Percentiles rank a stretch among this genome's conserved stretches.
phyloP scores from a whole-genome alignment of 2,888 invertebrate genomes.

The Drosophila peninsularis region DNA sequence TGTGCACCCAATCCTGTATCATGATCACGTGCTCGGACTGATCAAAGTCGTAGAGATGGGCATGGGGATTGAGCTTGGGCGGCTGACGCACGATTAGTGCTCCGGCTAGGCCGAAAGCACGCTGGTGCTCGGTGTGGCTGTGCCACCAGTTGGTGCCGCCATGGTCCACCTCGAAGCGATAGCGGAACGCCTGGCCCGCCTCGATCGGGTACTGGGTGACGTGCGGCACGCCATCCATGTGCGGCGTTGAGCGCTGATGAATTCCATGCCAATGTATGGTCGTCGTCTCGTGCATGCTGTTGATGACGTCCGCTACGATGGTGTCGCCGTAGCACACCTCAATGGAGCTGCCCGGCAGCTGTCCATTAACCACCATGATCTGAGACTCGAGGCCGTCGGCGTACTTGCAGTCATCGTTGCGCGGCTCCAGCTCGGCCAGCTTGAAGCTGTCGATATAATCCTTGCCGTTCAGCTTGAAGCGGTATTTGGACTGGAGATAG shows the following conservation, averaged over 20 bases:
- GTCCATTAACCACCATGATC: slow-evolving; percentile 80
- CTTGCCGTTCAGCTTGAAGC: slow-evolving; percentile 64
- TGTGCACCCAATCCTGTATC: slow-evolving; percentile 81
- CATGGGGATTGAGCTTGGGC: slow-evolving; percentile 66
- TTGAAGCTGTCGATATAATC: slow-evolving; percentile 70
- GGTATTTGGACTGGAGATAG: slow-evolving; percentile 71
- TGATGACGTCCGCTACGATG: slow-evolving; percentile 80
- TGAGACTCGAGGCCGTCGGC: slow-evolving; percentile 76
- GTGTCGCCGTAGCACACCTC: slow-evolving; percentile 82
- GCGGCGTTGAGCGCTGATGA: slow-evolving; percentile 76
- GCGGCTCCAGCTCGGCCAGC: slow-evolving; percentile 29
- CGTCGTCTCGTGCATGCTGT: slow-evolving; percentile 79
- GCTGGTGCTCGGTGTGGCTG: slow-evolving; percentile 80
- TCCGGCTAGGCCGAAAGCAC: slow-evolving; percentile 80
- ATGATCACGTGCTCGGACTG: slow-evolving; percentile 76
- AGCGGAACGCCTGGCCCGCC: slow-evolving; percentile 81
- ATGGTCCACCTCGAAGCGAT: slow-evolving; percentile 79
- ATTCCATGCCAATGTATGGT: slow-evolving; percentile 83
- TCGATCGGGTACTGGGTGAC: slow-evolving; percentile 83
- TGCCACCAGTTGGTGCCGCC: slow-evolving; percentile 83
- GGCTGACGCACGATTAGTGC: slow-evolving; percentile 75
- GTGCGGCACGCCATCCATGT: slow-evolving; percentile 83
- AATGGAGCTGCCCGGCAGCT: slow-evolving; percentile 75
- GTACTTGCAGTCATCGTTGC: slow-evolving; percentile 76
- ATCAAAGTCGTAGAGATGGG: slow-evolving; percentile 78